These are phyloP conservation scores for Nematolebias whitei DNA, from an alignment of 2,113 vertebrate genomes.

Conservation along the genomic window DNA sequence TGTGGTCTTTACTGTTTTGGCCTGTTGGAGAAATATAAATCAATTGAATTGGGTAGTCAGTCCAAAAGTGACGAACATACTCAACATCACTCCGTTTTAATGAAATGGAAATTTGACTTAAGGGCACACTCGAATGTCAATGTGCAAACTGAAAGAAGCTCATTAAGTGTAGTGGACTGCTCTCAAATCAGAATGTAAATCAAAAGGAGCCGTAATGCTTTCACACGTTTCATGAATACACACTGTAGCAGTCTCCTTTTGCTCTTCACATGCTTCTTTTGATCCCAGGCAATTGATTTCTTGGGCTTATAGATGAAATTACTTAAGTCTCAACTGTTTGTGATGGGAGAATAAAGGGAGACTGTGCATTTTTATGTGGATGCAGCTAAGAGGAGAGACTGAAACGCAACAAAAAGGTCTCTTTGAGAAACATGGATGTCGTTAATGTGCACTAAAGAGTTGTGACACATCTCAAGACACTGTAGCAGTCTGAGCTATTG, in stretches of 20 bases:
- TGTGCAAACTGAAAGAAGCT: slow-evolving; percentile 56
- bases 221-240: slow-evolving; percentile 15
- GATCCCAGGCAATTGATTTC: slow-evolving; percentile 9
- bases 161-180: slow-evolving; percentile 46
- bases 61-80: slow-evolving; percentile 25
- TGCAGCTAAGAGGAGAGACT: slow-evolving; percentile 12
- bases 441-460: slow-evolving; percentile 26
- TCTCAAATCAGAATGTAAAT: slow-evolving; percentile 49
- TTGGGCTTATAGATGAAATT: neutral
- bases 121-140: slow-evolving; percentile 47
- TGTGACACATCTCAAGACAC: slow-evolving; percentile 23
- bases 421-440: slow-evolving; percentile 21
- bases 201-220: slow-evolving; percentile 26
- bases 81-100: slow-evolving; percentile 38
- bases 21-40: slow-evolving; percentile 18
- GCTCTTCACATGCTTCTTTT: slow-evolving; percentile 3
- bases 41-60: slow-evolving; percentile 25
- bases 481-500: slow-evolving; percentile 13
- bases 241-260: neutral
- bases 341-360: neutral
- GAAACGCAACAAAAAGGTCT: slow-evolving; percentile 5
- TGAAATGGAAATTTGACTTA: slow-evolving; percentile 47
- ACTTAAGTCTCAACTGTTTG: neutral
- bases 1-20: slow-evolving; percentile 26
- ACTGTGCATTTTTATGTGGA: neutral